phyloP scores from a whole-genome alignment of 1,140 invertebrate species.

The Drosophila repleta region DNA sequence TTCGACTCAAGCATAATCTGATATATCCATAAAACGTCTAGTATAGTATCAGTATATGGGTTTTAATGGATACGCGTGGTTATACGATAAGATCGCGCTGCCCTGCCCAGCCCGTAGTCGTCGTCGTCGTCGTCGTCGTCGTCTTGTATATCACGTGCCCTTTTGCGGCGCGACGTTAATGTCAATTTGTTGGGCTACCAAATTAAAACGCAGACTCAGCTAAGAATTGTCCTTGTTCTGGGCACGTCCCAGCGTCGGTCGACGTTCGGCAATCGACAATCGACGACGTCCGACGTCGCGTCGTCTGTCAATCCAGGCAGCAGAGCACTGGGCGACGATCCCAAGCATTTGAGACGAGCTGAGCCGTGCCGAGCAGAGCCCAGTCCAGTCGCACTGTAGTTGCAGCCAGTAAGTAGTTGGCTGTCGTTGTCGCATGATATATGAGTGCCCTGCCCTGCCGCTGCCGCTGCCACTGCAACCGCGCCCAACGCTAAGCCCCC shows the following conservation, averaged over 20 bases:
- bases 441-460: slow-evolving; percentile 71
- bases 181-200: slow-evolving; percentile 78
- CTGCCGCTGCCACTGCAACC: slow-evolving; percentile 56
- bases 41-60: slow-evolving; percentile 2
- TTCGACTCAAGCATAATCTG: slow-evolving; percentile 2
- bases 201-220: slow-evolving; percentile 59
- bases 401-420: slow-evolving; percentile 19
- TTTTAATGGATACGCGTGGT: slow-evolving; percentile 12
- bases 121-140: too few relatives aligned
- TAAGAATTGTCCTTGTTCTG: slow-evolving; percentile 42
- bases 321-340: slow-evolving; percentile 41
- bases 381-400: slow-evolving; percentile 20
- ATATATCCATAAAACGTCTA: neutral
- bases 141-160: slow-evolving; percentile 44
- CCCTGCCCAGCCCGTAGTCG: too few relatives aligned
- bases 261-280: slow-evolving; percentile 1
- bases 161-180: slow-evolving; percentile 64
- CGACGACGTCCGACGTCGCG: slow-evolving; percentile 20
- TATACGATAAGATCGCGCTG: slow-evolving; percentile 17
- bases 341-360: slow-evolving; percentile 28
- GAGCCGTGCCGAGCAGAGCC: slow-evolving; percentile 12
- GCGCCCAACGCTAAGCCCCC: slow-evolving; percentile 40
- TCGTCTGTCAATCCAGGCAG: slow-evolving; percentile 38
- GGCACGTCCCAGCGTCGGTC: slow-evolving; percentile 30
- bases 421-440: slow-evolving; percentile 75